A percentile compares a stretch with the other conserved stretches of the same genome.
Conservation (phyloP, 2,113 vertebrate species). For the Melanerpes aurifrons region DNA sequence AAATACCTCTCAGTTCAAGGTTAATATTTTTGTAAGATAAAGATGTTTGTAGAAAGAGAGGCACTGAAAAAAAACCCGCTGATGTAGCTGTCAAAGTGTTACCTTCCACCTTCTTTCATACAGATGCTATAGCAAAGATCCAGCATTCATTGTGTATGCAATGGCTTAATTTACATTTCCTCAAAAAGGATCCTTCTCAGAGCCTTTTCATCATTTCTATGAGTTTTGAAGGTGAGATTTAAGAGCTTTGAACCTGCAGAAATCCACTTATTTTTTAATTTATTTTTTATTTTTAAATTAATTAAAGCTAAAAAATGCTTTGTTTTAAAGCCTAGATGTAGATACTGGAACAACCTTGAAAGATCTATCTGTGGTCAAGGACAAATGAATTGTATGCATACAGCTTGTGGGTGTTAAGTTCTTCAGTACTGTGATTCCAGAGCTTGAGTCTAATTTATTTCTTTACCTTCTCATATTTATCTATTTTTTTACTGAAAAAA, state of each 20-base stretch:
- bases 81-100: background rate
- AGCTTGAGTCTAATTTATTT: background rate
- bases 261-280: no score
- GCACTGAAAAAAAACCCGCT: background rate
- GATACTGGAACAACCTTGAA: background rate
- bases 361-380: background rate
- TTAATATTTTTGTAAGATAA: conserved; percentile 18
- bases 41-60: background rate
- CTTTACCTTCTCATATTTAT: background rate
- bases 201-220: background rate
- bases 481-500: background rate
- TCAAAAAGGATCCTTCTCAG: background rate
- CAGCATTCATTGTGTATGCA: background rate
- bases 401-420: background rate
- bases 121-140: background rate
- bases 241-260: background rate
- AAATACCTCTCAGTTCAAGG: background rate
- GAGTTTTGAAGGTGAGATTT: background rate
- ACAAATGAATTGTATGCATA: background rate
- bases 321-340: background rate
- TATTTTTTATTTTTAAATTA: background rate
- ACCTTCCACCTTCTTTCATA: background rate
- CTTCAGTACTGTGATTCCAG: background rate
- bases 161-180: background rate
- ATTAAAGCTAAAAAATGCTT: background rate